These are phyloP conservation scores for Paragorgia papillata DNA, from an alignment of 92 coral and sea anemone species.

Conservation along the genomic window DNA sequence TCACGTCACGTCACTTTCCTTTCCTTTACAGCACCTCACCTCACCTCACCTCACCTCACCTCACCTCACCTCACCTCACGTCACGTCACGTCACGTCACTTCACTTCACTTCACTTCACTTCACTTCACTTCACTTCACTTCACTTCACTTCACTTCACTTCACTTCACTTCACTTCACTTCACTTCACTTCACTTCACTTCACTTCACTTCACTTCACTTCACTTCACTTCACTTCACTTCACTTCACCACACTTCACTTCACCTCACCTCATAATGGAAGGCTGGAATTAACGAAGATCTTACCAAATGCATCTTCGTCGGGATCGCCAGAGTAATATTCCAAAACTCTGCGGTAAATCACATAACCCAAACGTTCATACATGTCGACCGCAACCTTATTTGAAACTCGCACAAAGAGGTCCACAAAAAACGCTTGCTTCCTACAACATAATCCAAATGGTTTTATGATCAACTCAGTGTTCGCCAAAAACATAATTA, in stretches of 20 bases:
- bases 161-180: conserved; percentile 25
- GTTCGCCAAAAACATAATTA: too few species aligned
- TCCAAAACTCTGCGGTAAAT: conserved; percentile 89
- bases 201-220: neutral
- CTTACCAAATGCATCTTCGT: conserved; percentile 97
- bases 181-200: neutral
- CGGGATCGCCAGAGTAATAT: conserved; percentile 97
- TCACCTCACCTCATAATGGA: too few species aligned
- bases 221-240: neutral
- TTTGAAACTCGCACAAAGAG: conserved; percentile 95
- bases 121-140: conserved; percentile 11
- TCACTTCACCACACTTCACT: conserved; percentile 12
- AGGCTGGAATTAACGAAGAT: too few species aligned
- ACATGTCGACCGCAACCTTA: conserved; percentile 92
- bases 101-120: conserved; percentile 20
- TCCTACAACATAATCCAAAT: conserved; percentile 48
- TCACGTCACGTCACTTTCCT: neutral
- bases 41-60: conserved; percentile 10
- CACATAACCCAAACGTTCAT: conserved; percentile 87
- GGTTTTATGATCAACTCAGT: too few species aligned
- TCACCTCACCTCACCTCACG: conserved; percentile 7
- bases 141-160: conserved; percentile 5
- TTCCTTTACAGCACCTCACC: too few species aligned
- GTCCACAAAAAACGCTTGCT: conserved; percentile 95
- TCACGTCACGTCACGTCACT: conserved; percentile 19